Base-by-base conservation (phyloP, 2,888 invertebrate genomes). In the Lottia scabra region DNA sequence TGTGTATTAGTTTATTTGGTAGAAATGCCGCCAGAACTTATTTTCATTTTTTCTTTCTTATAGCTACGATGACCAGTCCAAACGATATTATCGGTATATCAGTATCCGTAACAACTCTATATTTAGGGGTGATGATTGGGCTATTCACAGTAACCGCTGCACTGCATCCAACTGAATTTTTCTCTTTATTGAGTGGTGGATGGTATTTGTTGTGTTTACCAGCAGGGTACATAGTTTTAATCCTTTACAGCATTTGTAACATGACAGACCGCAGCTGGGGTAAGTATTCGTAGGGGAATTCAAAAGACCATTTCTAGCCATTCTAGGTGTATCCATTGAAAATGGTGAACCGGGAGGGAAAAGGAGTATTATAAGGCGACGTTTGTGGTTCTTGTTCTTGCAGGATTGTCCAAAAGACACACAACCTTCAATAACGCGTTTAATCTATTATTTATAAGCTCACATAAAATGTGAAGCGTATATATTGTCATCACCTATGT, bases 191-290 rank as follows among this genome's bases (percentile, higher is more conserved):
- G 6, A 83, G 86, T 67, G 86, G 86, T 2, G n/a, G 86, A 10
- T 86, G 85, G 82, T 87, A 84, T 71, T 81, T 87, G 30, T 78
- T 86, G 23, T 87, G 86, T 76, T 78, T 87, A 1, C 87, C 87
- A 4, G 84, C 87, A 2, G 86, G 83, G 3, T 87, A 84, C 74
- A 80, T 87, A 15, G 72, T 87, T 12, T 80, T 87, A 27, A 83
- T 83, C 44, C 78, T 87, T 38, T 87, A 87, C 82, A 86, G 87
- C 72, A 76, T 87, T 15, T 83, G 83, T 65, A 87, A 87, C 79
- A 81, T 87, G 70, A 87, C 87, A 0, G 87, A 87, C 72, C 76
- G 84, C 45, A 85, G 85, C 0, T 87, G 87, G 87, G 87, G 87
- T 85, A 78, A 70, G 83, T 70, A 46, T 30, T 27, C n/a, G 15